Conservation (phyloP, 2,113 vertebrate genomes). For the Rousettus leschenaultii region DNA sequence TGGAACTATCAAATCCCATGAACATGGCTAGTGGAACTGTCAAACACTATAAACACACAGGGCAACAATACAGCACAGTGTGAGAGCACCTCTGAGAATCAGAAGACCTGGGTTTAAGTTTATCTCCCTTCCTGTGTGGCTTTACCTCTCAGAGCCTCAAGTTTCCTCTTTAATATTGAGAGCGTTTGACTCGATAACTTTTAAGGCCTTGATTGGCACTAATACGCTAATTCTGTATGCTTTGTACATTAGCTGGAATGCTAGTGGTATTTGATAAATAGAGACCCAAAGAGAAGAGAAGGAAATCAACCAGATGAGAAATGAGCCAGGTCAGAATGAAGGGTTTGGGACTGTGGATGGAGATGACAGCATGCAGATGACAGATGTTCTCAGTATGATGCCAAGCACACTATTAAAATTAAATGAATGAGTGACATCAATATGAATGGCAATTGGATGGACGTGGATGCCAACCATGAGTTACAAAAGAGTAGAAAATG, state of each 20-base stretch:
- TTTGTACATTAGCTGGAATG: neutral
- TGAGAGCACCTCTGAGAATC: neutral
- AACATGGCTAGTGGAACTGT: neutral
- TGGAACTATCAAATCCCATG: neutral
- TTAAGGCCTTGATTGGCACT: neutral
- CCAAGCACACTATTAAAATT: neutral
- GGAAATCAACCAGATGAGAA: neutral
- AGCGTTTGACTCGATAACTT: neutral
- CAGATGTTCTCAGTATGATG: neutral
- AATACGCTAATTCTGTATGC: neutral
- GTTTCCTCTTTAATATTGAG: neutral
- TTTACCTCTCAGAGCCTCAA: neutral
- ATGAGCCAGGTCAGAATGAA: neutral
- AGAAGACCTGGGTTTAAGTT: neutral
- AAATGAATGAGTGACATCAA: neutral
- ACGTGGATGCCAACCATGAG: neutral
- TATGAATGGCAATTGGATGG: neutral
- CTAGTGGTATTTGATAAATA: neutral
- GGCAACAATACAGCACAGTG: rapidly evolving
- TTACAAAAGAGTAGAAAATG: neutral
- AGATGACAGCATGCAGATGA: neutral
- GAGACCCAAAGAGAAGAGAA: neutral
- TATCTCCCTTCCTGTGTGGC: neutral
- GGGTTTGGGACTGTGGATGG: neutral
- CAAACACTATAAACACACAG: neutral